These are phyloP conservation scores for Vesta saturnalis DNA, from an alignment of 2,888 invertebrate species.

Conservation along the genomic window DNA sequence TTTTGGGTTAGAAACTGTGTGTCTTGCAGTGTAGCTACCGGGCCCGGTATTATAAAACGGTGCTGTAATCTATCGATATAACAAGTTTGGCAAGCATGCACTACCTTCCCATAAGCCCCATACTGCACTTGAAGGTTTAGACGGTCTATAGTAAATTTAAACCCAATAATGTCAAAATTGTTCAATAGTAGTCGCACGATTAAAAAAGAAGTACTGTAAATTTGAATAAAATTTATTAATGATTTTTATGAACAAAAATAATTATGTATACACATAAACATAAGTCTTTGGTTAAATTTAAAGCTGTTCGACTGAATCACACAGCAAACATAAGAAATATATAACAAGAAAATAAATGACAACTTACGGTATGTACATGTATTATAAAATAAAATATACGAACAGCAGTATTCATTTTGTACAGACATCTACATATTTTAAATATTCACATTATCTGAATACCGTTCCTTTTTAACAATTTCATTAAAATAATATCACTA, in stretches of 20 bases:
- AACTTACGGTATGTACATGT: slow-evolving; percentile 1
- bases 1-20: too few relatives aligned
- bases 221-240: neutral
- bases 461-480: slow-evolving; percentile 27
- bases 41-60: too few relatives aligned
- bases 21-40: too few relatives aligned
- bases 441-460: slow-evolving; percentile 23
- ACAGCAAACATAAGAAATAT: slow-evolving; percentile 10
- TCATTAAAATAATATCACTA: slow-evolving; percentile 32
- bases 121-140: too few relatives aligned
- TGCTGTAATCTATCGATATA: too few relatives aligned
- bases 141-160: too few relatives aligned
- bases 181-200: too few relatives aligned
- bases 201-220: too few relatives aligned
- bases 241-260: neutral
- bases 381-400: neutral
- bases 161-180: too few relatives aligned
- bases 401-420: slow-evolving; percentile 14
- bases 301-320: neutral
- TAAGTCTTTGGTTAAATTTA: slow-evolving; percentile 26
- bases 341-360: slow-evolving; percentile 5
- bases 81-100: too few relatives aligned
- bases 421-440: slow-evolving; percentile 18
- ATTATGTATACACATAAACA: too few relatives aligned
- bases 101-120: too few relatives aligned